These are phyloP conservation scores for Aleiodes alternator DNA, from an alignment of 2,888 invertebrate species.

Conservation along the genomic window DNA sequence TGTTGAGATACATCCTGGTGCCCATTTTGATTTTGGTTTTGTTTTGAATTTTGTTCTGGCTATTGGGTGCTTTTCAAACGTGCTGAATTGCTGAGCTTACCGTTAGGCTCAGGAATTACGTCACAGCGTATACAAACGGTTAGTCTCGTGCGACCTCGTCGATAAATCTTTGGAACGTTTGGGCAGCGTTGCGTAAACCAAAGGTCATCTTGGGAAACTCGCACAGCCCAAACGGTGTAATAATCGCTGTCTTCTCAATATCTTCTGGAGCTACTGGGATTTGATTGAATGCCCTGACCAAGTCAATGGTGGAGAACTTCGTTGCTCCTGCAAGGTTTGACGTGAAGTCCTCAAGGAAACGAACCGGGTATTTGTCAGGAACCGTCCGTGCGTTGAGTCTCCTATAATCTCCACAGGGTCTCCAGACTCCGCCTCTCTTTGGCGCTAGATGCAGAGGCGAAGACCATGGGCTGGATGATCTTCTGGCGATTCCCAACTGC, in stretches of 20 bases:
- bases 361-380: slow-evolving; percentile 8
- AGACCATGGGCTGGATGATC: slow-evolving; percentile 1
- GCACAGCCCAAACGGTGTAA: slow-evolving; percentile 33
- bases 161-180: too few species aligned
- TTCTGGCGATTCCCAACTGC: slow-evolving; percentile 1
- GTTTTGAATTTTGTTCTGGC: too few species aligned
- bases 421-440: not conserved
- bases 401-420: not conserved
- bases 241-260: slow-evolving; percentile 33
- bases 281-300: not conserved
- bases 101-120: too few species aligned
- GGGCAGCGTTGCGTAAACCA: slow-evolving; percentile 1
- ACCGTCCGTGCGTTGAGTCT: not conserved
- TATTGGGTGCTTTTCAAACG: too few species aligned
- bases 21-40: too few species aligned
- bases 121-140: not conserved
- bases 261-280: not conserved
- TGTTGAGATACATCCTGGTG: too few species aligned
- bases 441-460: not conserved
- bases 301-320: not conserved
- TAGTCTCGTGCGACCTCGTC: not conserved
- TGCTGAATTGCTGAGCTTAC: too few species aligned
- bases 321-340: not conserved
- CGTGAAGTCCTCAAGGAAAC: not conserved
- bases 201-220: slow-evolving; percentile 40